A percentile compares a stretch with the other conserved stretches of the same genome.
phyloP scores from a whole-genome alignment of 2,113 vertebrate species.

The Malurus cyaneus region DNA sequence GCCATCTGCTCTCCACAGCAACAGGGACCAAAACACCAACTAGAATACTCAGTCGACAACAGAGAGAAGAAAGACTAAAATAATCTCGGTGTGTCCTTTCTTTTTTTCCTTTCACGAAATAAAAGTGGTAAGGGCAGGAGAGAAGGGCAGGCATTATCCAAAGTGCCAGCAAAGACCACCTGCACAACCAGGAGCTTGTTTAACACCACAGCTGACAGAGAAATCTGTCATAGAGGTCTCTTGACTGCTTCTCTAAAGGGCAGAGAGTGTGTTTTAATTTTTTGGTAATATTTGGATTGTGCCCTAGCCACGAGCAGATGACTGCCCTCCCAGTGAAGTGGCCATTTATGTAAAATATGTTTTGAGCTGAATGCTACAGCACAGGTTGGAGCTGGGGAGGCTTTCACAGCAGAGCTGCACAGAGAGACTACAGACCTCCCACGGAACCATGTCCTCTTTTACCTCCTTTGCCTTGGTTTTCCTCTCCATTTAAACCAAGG shows the following conservation, averaged over 20 bases:
- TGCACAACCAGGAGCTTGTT: not conserved
- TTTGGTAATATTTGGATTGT: not conserved
- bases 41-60: too few species aligned
- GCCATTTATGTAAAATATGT: not conserved
- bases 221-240: not conserved
- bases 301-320: not conserved
- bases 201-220: not conserved
- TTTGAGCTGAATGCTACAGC: rapidly evolving
- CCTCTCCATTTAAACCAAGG: not conserved
- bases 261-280: not conserved
- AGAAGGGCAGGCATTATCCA: not conserved
- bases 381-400: not conserved
- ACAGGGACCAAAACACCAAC: not conserved
- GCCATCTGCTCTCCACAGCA: not conserved
- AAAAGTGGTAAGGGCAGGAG: not conserved
- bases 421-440: too few species aligned
- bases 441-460: not conserved
- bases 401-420: not conserved
- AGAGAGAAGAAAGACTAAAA: too few species aligned
- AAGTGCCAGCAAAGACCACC: not conserved
- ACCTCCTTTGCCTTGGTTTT: not conserved
- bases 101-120: not conserved
- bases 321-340: not conserved
- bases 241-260: not conserved
- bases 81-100: not conserved